Conservation (phyloP, 2,113 vertebrate genomes). For the Vombatus ursinus region DNA sequence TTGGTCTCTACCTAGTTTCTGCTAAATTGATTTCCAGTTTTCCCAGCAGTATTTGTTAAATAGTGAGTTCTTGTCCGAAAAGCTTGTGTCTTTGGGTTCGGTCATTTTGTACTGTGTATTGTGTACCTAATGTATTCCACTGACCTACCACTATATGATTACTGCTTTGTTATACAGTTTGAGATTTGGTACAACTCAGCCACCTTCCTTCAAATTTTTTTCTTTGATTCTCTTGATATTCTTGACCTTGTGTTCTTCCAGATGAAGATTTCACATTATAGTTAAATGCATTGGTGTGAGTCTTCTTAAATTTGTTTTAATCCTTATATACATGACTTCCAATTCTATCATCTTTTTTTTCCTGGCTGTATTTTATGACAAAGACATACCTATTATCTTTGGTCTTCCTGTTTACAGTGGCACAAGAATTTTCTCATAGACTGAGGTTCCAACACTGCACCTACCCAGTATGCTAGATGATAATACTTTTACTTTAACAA, state of each 20-base stretch:
- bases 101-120: background rate
- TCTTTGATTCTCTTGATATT: background rate
- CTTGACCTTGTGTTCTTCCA: background rate
- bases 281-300: background rate
- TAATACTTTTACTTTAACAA: constrained; percentile 8
- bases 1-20: background rate
- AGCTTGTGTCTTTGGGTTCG: background rate
- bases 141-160: background rate
- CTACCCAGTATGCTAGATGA: background rate
- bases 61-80: background rate
- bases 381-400: background rate
- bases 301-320: background rate
- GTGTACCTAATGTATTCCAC: background rate
- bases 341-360: background rate
- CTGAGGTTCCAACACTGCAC: background rate
- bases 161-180: background rate
- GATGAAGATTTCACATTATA: background rate
- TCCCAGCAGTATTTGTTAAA: background rate
- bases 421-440: background rate
- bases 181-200: background rate
- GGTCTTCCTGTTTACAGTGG: background rate
- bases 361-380: constrained; percentile 16
- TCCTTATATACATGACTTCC: background rate
- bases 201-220: background rate
- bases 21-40: background rate